Evolutionary conservation across 2,113 vertebrate genomes (phyloP), one percentile per base, ranked within the genome.

Genomic region (Heterotis niloticus): DNA sequence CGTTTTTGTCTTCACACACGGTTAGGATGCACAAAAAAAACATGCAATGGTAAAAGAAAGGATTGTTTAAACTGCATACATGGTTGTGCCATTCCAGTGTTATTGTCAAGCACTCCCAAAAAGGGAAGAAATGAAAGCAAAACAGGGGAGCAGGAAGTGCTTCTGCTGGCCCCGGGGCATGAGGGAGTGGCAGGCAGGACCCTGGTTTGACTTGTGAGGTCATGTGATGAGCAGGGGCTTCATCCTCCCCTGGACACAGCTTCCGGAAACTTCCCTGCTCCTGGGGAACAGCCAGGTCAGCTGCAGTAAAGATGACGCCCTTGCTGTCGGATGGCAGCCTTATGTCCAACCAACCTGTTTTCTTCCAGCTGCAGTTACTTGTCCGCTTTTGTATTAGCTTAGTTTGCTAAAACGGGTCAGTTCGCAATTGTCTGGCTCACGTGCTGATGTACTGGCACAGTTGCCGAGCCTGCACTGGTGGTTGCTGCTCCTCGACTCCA

Each of bases 121-220:
- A 26, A 34, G 26, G 56, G 28, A 56, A 14, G 60, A 71, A 34
- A 65, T 78, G 66, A 69, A 69, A 68, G 44, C 67, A 78, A 60
- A 71, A 59, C 76, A 59, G 17, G 26, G 44, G 26, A 68, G 26
- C 66, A 78, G 77, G 77, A 78, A 78, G 67, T 68, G 26, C 28
- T 68, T 64, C 66, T 71, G 24, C 66, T 70, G 77, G 77, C 67
- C 56, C 10, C 11, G 16, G 17, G 54, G 77, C 16, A 54, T 65
- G 65, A 23, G 51, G 64, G 64, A 29, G 26, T 24, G 14, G 52
- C 24, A 13, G 17, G 34, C 52, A 13, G 17, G 64, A 64, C 74
- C 76, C 64, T 23, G 29, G 76, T 11, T 24, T 69, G 51, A 54
- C 76, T 54, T 66, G 24, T 59, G 76, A 74, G 71, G 52, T 72